Conservation (phyloP, 2,113 vertebrate genomes). For the Trichechus manatus region DNA sequence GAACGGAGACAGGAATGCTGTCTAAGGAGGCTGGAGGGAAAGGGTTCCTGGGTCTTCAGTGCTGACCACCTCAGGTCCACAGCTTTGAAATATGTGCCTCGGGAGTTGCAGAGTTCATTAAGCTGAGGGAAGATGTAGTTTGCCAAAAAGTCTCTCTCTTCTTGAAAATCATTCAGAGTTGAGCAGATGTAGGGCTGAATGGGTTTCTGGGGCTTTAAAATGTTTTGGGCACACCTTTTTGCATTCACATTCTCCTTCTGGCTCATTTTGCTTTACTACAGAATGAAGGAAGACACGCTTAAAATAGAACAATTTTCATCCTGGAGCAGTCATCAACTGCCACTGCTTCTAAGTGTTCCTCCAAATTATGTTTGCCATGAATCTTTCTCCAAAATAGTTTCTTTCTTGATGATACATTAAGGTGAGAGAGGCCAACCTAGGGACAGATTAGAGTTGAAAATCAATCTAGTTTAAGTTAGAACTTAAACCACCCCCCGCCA, state of each 20-base stretch:
- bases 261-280: neutral
- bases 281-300: neutral
- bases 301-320: neutral
- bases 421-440: neutral
- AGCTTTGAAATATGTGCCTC: conserved; percentile 79
- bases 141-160: conserved; percentile 75
- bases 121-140: conserved; percentile 79
- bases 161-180: conserved; percentile 67
- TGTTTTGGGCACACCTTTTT: neutral
- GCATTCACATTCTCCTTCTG: rapidly evolving
- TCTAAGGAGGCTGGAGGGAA: neutral
- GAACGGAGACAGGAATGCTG: conserved; percentile 39
- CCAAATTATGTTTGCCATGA: rapidly evolving
- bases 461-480: neutral
- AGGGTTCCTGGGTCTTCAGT: neutral
- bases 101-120: conserved; percentile 71
- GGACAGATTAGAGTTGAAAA: neutral
- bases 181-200: conserved; percentile 71
- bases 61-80: conserved; percentile 63
- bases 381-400: rapidly evolving
- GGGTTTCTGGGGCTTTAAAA: conserved; percentile 24
- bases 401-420: neutral
- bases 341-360: neutral
- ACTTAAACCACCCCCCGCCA: neutral
- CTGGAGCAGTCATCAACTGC: neutral